Evolutionary conservation across 2,797 vertebrate species (phyloP), one percentile per base, ranked within the genome.

Genomic region (Melopsittacus undulatus): DNA sequence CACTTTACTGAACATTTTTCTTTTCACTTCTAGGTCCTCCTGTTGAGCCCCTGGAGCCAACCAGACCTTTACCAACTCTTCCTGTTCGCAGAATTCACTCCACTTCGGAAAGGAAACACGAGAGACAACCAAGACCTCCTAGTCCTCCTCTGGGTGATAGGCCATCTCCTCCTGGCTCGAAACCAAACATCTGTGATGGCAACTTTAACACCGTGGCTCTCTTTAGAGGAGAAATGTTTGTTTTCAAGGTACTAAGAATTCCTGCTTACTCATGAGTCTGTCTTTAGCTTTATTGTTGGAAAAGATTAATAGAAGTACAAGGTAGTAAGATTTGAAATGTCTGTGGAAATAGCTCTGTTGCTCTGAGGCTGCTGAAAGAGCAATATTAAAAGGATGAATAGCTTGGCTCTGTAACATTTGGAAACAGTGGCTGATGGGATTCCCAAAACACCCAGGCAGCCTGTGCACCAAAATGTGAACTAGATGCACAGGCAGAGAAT

Each of bases 171-270:
- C 98, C 99, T 1, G 99, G 99, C 56, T 97, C 98, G 40, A 99
- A 99, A 95, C 99, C 99, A 1, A 99, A 99, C 98, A 99, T 99
- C 97, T 99, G 99, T 9, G 99, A 99, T 32, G 99, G 99, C 87
- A 99, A 99, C 97, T 99, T 99, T 97, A 99, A 99, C 97, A 99
- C 99, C 0, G 99, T 99, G 97, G 99, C 99, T 90, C 99, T 99
- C 97, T 99, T 99, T 96, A 98, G 99, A 69, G 98, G 99, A 69
- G 99, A 99, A 98, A 99, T 99, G 99, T 99, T 99, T 94, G 99
- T 99, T 91, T 99, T 99, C 96, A 99, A 99, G 99, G 99, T 99
- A 98, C 95, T 97, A 34, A 88, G 73, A 91, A 59, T 83, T 87
- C 46, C 49, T 16, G 8, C 34, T 63, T 68, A 74, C 12, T n/a